These are phyloP conservation scores for Linurgus olivaceus DNA, from an alignment of 2,797 vertebrate genomes.

Conservation along the genomic window DNA sequence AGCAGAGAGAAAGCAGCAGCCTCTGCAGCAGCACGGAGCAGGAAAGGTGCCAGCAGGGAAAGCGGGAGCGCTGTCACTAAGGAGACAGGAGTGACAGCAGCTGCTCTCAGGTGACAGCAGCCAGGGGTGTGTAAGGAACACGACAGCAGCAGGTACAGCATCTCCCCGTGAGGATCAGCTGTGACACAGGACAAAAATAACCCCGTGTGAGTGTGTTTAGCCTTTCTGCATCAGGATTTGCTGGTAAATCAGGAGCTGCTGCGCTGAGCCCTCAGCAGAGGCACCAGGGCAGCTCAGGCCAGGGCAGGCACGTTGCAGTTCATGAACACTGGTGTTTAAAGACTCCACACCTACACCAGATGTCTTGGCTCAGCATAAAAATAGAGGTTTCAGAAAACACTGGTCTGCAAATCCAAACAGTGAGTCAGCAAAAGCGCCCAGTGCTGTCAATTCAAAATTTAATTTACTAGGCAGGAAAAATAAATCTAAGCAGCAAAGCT, in stretches of 20 bases:
- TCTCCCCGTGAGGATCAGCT: background rate
- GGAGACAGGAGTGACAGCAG: background rate
- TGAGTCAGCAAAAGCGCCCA: background rate
- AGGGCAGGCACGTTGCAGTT: background rate
- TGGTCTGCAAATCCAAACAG: background rate
- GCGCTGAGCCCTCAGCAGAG: accelerated
- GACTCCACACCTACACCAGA: background rate
- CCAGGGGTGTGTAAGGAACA: background rate
- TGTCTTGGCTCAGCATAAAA: background rate
- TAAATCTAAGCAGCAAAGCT: background rate
- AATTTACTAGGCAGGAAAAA: background rate
- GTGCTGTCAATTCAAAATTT: background rate
- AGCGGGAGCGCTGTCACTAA: background rate
- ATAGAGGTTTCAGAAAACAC: background rate
- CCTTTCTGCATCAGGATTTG: background rate
- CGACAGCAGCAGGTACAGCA: background rate
- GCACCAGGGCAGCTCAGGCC: background rate
- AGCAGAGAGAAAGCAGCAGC: background rate
- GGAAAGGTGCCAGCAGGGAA: background rate
- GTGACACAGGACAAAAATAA: background rate
- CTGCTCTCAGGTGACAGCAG: background rate
- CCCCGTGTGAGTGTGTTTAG: accelerated
- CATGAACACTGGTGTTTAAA: background rate
- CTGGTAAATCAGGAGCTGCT: background rate
- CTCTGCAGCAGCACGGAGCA: background rate